These are phyloP conservation scores for Silurus lanzhouensis DNA, from an alignment of 2,797 vertebrate genomes.

Conservation along the genomic window DNA sequence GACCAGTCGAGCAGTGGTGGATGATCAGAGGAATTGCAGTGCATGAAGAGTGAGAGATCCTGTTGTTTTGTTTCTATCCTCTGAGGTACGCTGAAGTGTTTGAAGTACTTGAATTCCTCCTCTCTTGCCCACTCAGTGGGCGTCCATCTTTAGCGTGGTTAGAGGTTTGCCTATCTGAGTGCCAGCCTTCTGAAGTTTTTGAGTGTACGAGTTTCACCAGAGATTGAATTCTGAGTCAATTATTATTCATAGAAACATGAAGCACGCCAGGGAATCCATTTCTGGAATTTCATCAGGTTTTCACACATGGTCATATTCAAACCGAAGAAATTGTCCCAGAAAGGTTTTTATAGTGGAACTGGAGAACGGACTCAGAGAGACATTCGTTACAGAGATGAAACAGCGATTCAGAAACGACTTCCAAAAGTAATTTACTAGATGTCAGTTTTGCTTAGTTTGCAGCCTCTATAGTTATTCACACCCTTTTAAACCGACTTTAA, in stretches of 20 bases:
- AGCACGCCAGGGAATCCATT: not conserved
- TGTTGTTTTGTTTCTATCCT: constrained; percentile 49
- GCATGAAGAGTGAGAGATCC: not conserved
- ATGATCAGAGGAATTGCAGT: no score
- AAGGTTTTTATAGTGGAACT: not conserved
- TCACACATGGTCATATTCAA: not conserved
- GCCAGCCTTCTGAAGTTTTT: constrained; percentile 52
- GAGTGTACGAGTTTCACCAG: constrained; percentile 55
- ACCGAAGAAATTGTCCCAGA: not conserved
- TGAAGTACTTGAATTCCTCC: constrained; percentile 45
- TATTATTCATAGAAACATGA: constrained; percentile 6
- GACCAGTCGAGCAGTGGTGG: no score
- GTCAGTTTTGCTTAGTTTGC: not conserved
- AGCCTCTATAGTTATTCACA: not conserved
- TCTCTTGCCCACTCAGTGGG: constrained; percentile 41
- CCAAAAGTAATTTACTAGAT: not conserved
- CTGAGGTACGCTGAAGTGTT: constrained; percentile 34
- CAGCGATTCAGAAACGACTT: not conserved
- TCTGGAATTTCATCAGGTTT: not conserved
- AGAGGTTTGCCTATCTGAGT: constrained; percentile 50
- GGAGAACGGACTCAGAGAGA: not conserved
- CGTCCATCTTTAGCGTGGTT: constrained; percentile 30
- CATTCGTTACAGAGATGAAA: not conserved
- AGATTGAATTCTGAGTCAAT: not conserved
- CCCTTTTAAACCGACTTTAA: not conserved